Conservation (phyloP, 2,113 vertebrate species). For the Cynocephalus volans region DNA sequence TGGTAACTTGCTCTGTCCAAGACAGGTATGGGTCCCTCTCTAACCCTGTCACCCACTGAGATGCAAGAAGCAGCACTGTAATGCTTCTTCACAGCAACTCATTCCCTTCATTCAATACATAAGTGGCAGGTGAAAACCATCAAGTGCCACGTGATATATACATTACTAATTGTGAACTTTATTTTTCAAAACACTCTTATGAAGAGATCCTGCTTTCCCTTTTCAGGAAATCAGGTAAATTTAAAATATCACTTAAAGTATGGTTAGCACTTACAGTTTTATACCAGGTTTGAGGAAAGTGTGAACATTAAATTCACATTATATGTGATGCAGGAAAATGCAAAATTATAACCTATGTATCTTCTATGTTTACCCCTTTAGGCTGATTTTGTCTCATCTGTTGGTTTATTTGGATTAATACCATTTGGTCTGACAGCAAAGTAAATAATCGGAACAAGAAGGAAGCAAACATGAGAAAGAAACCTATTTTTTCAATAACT, state of each 20-base stretch:
- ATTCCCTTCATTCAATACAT: not conserved
- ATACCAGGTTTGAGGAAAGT: not conserved
- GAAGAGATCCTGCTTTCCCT: conserved; percentile 11
- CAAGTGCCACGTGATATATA: not conserved
- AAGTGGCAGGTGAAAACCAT: not conserved
- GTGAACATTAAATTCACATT: not conserved
- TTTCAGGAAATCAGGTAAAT: not conserved
- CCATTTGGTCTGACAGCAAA: conserved; percentile 9
- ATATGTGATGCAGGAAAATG: not conserved
- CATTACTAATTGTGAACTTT: not conserved
- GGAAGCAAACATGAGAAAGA: not conserved
- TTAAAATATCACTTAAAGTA: not conserved
- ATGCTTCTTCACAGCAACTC: not conserved
- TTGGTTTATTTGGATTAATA: conserved; percentile 41
- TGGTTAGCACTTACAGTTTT: not conserved
- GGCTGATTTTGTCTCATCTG: not conserved
- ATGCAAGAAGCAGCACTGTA: not conserved
- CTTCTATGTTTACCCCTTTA: not conserved
- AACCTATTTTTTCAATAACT: not conserved
- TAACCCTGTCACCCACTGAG: too few relatives aligned
- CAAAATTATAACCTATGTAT: not conserved
- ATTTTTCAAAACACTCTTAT: not conserved
- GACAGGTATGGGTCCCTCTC: not conserved
- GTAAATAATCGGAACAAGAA: conserved; percentile 9
- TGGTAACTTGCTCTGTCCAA: not conserved